Percentiles rank a stretch among this genome's conserved stretches.
Evolutionary conservation across 1,140 invertebrate species (phyloP).

Genomic region (Drosophila sulfurigaster): DNA sequence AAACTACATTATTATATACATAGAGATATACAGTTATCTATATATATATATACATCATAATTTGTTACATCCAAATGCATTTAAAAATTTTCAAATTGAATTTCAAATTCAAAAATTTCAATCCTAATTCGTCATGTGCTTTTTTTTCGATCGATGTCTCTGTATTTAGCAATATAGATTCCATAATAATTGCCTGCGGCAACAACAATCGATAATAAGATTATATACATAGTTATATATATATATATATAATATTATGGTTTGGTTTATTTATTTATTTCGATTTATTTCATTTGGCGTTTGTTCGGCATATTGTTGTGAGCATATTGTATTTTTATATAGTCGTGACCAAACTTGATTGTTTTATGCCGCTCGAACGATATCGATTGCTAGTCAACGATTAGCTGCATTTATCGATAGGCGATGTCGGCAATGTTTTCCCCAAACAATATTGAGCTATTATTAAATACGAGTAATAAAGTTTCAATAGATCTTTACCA

Average conservation of each 20-base stretch:
- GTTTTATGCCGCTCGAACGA: background rate
- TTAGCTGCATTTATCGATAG: conserved; percentile 6
- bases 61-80: conserved; percentile 75
- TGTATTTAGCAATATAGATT: conserved; percentile 64
- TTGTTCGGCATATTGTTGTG: conserved; percentile 25
- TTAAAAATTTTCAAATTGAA: conserved; percentile 66
- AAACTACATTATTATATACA: conserved; percentile 30
- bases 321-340: background rate
- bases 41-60: conserved; percentile 28
- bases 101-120: conserved; percentile 67
- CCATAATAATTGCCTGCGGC: conserved; percentile 12
- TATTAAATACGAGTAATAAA: conserved; percentile 41
- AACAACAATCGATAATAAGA: conserved; percentile 43
- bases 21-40: too few species aligned
- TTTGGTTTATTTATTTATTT: conserved; percentile 4
- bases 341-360: background rate
- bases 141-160: conserved; percentile 60
- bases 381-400: background rate
- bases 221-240: conserved; percentile 19
- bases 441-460: conserved; percentile 25
- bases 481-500: conserved; percentile 34
- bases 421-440: background rate
- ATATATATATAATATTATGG: too few species aligned
- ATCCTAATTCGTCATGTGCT: conserved; percentile 51
- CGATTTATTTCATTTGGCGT: conserved; percentile 8